phyloP scores from a whole-genome alignment of 2,113 vertebrate genomes.

The Onychostoma macrolepis region DNA sequence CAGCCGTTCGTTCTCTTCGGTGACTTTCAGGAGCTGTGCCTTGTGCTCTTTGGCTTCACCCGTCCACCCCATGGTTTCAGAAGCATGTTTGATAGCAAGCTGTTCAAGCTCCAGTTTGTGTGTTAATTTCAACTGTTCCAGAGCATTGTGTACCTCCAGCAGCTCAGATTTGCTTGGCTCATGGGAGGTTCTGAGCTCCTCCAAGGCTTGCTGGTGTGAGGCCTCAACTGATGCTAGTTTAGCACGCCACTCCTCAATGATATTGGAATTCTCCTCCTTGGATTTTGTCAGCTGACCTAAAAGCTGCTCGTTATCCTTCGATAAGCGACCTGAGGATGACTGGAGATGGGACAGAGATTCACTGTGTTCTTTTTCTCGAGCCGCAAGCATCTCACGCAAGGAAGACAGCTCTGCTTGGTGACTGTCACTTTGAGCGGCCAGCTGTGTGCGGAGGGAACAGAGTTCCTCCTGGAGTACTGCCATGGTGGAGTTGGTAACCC shows the following conservation, averaged over 20 bases:
- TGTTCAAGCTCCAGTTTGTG: constrained; percentile 79
- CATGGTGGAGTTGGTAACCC: constrained; percentile 73
- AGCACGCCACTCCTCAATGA: constrained; percentile 83
- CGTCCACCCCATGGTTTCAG: constrained; percentile 68
- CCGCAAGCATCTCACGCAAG: constrained; percentile 79
- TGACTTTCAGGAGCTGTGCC: constrained; percentile 71
- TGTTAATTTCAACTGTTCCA: constrained; percentile 83
- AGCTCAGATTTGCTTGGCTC: constrained; percentile 81
- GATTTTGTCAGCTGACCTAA: constrained; percentile 81
- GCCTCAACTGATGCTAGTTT: constrained; percentile 83
- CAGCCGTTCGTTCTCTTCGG: constrained; percentile 84
- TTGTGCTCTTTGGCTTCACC: constrained; percentile 78
- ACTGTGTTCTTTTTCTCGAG: constrained; percentile 75
- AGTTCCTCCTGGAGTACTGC: constrained; percentile 88
- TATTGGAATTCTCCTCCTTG: constrained; percentile 84
- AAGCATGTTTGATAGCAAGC: constrained; percentile 73
- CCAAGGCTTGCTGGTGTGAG: constrained; percentile 90
- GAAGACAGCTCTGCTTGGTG: constrained; percentile 77
- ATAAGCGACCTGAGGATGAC: constrained; percentile 75
- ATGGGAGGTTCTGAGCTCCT: constrained; percentile 86
- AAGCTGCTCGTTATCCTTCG: constrained; percentile 87
- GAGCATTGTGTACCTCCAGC: constrained; percentile 80
- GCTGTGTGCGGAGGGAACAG: constrained; percentile 82
- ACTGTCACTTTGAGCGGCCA: constrained; percentile 75
- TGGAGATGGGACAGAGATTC: constrained; percentile 81